Conservation (phyloP, 2,113 vertebrate species). For the Anoura caudifer region DNA sequence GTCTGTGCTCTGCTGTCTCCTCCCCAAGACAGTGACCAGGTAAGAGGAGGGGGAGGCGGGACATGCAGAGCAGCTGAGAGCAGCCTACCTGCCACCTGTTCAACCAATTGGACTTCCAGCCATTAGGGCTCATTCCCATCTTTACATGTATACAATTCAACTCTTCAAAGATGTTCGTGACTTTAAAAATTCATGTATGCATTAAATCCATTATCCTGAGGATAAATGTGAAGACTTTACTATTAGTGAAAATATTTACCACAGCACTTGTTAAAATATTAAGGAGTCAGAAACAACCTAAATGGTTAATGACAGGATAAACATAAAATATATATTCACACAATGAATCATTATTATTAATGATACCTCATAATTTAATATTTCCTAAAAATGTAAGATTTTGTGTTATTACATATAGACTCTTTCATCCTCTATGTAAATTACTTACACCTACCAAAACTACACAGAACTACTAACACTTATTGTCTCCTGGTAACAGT, state of each 20-base stretch:
- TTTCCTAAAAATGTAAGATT: slow-evolving; percentile 18
- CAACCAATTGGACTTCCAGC: background rate
- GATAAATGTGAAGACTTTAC: background rate
- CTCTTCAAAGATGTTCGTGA: background rate
- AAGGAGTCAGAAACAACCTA: background rate
- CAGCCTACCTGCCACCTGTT: background rate
- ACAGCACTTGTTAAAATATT: background rate
- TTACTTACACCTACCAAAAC: background rate
- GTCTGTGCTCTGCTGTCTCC: background rate
- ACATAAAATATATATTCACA: background rate
- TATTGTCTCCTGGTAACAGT: background rate
- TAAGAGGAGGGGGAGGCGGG: background rate
- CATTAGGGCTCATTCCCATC: background rate
- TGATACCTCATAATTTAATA: background rate
- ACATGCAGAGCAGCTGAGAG: background rate
- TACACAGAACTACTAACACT: background rate
- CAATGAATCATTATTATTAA: background rate
- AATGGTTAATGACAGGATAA: background rate
- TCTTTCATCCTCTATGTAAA: background rate
- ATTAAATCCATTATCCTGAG: background rate
- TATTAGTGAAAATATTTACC: background rate
- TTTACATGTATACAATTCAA: background rate
- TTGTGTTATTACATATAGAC: background rate
- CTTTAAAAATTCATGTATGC: background rate
- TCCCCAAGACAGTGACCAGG: background rate